Conservation (phyloP, 1,140 invertebrate genomes). For the Colletes gigas region DNA sequence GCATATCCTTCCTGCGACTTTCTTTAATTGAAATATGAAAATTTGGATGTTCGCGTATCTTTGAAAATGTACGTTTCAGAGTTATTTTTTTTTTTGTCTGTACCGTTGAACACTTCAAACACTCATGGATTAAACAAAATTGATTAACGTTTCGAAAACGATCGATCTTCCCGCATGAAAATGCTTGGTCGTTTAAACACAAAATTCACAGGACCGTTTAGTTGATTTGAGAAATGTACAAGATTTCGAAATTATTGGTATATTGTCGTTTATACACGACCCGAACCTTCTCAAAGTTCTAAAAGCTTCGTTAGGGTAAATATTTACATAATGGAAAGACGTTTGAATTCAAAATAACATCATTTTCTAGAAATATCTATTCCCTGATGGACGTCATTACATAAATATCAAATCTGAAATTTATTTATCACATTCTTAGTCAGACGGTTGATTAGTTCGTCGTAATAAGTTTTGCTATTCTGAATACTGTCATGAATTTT, state of each 20-base stretch:
- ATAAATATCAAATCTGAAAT: neutral
- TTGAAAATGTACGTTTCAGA: neutral
- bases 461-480: neutral
- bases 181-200: neutral
- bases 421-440: neutral
- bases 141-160: neutral
- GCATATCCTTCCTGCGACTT: conserved; percentile 36
- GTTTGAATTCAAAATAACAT: neutral
- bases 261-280: neutral
- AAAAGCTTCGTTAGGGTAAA: neutral
- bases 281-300: too few relatives aligned
- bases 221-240: neutral
- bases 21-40: conserved; percentile 9
- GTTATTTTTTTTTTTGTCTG: neutral
- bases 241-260: neutral
- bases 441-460: neutral
- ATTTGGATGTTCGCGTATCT: neutral
- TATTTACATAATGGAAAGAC: neutral
- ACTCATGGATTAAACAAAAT: neutral
- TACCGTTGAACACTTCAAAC: neutral
- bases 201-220: too few relatives aligned
- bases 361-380: neutral
- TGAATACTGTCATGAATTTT: neutral
- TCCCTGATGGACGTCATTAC: neutral
- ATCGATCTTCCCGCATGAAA: neutral